phyloP scores from a whole-genome alignment of 2,888 invertebrate genomes.

The Noctua janthina region DNA sequence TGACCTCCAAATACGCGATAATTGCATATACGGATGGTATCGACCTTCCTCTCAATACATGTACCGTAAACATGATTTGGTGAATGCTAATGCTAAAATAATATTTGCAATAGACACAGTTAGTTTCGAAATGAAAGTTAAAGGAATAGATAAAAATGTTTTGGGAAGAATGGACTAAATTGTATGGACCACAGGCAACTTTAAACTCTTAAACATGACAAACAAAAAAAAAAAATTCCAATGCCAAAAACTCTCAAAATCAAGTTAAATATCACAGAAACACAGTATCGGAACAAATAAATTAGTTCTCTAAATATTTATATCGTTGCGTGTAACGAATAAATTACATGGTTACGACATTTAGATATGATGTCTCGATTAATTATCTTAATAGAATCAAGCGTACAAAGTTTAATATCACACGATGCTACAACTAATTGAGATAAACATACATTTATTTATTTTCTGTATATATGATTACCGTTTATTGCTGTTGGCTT shows the following conservation, averaged over 20 bases:
- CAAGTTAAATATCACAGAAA: not conserved
- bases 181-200: not conserved
- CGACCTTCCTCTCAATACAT: conserved; percentile 66
- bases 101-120: conserved; percentile 21
- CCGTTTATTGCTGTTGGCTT: conserved; percentile 66
- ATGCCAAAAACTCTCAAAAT: not conserved
- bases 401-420: conserved; percentile 66
- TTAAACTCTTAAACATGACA: not conserved
- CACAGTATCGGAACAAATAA: conserved; percentile 23
- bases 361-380: conserved; percentile 65
- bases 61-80: conserved; percentile 51
- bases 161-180: not conserved
- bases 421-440: conserved; percentile 68
- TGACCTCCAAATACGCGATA: conserved; percentile 76
- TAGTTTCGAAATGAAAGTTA: conserved; percentile 21
- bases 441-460: conserved; percentile 72
- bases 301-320: conserved; percentile 41
- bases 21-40: conserved; percentile 58
- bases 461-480: conserved; percentile 74
- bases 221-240: not conserved
- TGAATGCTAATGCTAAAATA: conserved; percentile 28
- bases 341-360: conserved; percentile 49
- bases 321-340: conserved; percentile 31
- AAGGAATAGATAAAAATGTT: not conserved
- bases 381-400: conserved; percentile 70